Conservation (phyloP, 2,113 vertebrate species). For the Sinocyclocheilus anshuiensis region DNA sequence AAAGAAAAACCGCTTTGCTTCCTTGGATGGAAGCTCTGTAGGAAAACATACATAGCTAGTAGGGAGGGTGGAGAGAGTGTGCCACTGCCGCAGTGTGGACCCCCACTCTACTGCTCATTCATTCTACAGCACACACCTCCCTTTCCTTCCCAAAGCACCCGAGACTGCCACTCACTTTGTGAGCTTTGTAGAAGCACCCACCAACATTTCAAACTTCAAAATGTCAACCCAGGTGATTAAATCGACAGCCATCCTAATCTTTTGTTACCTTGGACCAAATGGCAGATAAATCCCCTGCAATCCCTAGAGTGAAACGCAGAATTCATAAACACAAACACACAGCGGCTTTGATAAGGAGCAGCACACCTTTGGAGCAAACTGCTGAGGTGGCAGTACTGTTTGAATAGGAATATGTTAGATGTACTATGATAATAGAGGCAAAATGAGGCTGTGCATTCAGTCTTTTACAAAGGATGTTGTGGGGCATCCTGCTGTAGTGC, state of each 20-base stretch:
- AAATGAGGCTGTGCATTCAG: conserved; percentile 10
- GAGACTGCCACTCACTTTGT: conserved; percentile 50
- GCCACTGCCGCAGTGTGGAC: conserved; percentile 34
- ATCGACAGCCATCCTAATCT: conserved; percentile 63
- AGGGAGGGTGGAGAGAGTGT: not conserved
- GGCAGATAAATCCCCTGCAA: conserved; percentile 64
- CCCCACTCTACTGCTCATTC: conserved; percentile 31
- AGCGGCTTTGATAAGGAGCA: conserved; percentile 61
- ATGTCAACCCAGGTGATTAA: conserved; percentile 62
- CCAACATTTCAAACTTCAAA: conserved; percentile 56
- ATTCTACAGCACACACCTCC: conserved; percentile 30
- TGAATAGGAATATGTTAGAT: conserved; percentile 67
- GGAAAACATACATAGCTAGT: not conserved
- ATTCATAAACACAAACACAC: conserved; percentile 66
- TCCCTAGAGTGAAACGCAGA: conserved; percentile 60
- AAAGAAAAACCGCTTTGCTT: conserved; percentile 27
- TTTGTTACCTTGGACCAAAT: conserved; percentile 63
- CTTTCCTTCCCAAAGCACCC: conserved; percentile 3
- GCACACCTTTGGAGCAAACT: conserved; percentile 51
- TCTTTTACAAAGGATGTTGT: not conserved
- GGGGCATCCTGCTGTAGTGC: not conserved
- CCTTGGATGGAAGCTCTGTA: conserved; percentile 24
- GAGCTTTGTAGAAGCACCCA: conserved; percentile 33
- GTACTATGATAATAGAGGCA: conserved; percentile 29
- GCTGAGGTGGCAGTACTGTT: conserved; percentile 66